These are phyloP conservation scores for Tyrannus savana DNA, from an alignment of 2,113 vertebrate species.

Conservation along the genomic window DNA sequence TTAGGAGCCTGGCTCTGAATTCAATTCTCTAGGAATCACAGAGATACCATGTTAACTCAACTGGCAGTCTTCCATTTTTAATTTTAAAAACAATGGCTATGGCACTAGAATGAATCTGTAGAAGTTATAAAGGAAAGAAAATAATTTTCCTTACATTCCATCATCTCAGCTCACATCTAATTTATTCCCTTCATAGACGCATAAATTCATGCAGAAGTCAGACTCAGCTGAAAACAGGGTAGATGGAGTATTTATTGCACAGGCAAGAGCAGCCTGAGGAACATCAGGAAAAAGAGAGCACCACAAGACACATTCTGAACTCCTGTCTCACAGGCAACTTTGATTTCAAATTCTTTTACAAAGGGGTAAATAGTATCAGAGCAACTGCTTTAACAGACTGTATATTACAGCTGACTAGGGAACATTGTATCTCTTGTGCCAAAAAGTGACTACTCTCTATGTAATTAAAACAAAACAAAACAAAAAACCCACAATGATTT, in stretches of 20 bases:
- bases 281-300: neutral
- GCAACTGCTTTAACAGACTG: neutral
- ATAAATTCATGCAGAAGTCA: slow-evolving; percentile 62
- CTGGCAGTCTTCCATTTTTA: neutral
- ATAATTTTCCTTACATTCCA: slow-evolving; percentile 11
- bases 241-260: slow-evolving; percentile 37
- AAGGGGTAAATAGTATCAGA: neutral
- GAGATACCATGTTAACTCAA: neutral
- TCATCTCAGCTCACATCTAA: slow-evolving; percentile 41
- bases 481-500: neutral
- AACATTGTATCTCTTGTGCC: neutral
- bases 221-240: slow-evolving; percentile 58
- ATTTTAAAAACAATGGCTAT: slow-evolving; percentile 10
- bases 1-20: neutral
- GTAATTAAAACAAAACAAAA: neutral
- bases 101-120: neutral
- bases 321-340: neutral
- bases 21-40: neutral
- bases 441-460: neutral
- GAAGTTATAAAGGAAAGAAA: slow-evolving; percentile 21
- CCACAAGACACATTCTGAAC: neutral
- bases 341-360: neutral
- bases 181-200: slow-evolving; percentile 43
- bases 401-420: neutral
- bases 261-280: slow-evolving; percentile 33